Conservation (phyloP, 2,797 vertebrate genomes). For the Avahi laniger region DNA sequence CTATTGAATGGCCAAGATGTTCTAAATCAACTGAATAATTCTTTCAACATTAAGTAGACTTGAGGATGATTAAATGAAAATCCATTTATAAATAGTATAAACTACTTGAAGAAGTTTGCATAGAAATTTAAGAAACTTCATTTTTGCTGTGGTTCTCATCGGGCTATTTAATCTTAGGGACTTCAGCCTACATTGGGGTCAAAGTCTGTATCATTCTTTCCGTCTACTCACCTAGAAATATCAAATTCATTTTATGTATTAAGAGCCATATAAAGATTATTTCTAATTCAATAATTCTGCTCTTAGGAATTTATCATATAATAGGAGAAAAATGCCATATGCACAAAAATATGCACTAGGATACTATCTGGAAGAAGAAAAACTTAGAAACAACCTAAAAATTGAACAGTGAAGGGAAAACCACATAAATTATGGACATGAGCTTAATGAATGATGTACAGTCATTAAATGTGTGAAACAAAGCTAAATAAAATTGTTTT, state of each 20-base stretch:
- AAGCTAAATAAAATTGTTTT: slow-evolving; percentile 38
- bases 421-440: slow-evolving; percentile 14
- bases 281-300: slow-evolving; percentile 46
- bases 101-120: slow-evolving; percentile 38
- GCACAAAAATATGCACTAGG: not conserved
- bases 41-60: slow-evolving; percentile 34
- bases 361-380: slow-evolving; percentile 38
- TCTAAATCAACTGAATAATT: slow-evolving; percentile 51
- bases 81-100: not conserved
- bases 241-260: slow-evolving; percentile 12
- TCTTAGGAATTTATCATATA: not conserved
- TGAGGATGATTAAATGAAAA: slow-evolving; percentile 47
- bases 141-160: slow-evolving; percentile 11
- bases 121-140: slow-evolving; percentile 26
- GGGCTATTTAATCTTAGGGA: not conserved
- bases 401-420: not conserved
- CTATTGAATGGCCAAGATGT: slow-evolving; percentile 7
- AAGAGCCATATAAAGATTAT: slow-evolving; percentile 19
- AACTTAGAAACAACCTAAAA: slow-evolving; percentile 41
- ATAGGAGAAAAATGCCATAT: not conserved
- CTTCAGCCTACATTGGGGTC: not conserved
- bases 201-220: not conserved
- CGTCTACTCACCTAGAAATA: slow-evolving; percentile 31
- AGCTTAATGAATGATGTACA: slow-evolving; percentile 44
- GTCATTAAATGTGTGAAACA: slow-evolving; percentile 42